These are phyloP conservation scores for Bombyx mori DNA, from an alignment of 1,140 invertebrate genomes.

Conservation along the genomic window DNA sequence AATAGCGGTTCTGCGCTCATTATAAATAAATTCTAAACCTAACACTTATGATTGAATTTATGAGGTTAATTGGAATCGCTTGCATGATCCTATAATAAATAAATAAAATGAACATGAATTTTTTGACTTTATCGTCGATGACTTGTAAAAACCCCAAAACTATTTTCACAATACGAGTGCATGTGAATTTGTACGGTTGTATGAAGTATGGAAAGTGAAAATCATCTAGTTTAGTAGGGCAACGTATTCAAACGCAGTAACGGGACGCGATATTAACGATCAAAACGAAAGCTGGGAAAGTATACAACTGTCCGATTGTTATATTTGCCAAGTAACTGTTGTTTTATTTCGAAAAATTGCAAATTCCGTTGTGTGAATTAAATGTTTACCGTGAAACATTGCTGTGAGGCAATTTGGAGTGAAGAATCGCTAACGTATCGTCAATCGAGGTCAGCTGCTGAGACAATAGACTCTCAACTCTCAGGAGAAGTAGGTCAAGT, in stretches of 20 bases:
- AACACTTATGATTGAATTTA: too few relatives aligned
- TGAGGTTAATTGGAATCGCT: too few relatives aligned
- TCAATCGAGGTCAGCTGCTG: conserved; percentile 34
- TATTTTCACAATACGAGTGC: too few relatives aligned
- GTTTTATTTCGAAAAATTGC: background rate
- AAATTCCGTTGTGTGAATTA: background rate
- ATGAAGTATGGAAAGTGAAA: conserved; percentile 34
- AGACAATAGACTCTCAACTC: conserved; percentile 44
- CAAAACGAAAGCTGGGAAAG: conserved; percentile 60
- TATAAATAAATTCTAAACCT: too few relatives aligned
- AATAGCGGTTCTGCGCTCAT: too few relatives aligned
- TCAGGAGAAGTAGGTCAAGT: conserved; percentile 49
- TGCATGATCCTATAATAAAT: too few relatives aligned
- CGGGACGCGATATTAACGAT: conserved; percentile 34
- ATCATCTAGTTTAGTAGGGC: conserved; percentile 42
- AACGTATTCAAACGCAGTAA: conserved; percentile 33
- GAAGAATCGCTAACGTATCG: conserved; percentile 15
- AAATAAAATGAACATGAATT: too few relatives aligned
- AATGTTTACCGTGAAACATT: background rate
- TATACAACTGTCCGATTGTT: conserved; percentile 32
- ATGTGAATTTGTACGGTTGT: background rate
- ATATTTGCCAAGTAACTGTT: conserved; percentile 6
- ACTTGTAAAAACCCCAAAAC: background rate
- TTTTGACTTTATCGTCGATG: background rate
- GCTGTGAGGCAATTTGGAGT: conserved; percentile 17